Evolutionary conservation across 2,797 vertebrate genomes (phyloP), one percentile per base, ranked within the genome.

Genomic region (Epinephelus malabaricus): DNA sequence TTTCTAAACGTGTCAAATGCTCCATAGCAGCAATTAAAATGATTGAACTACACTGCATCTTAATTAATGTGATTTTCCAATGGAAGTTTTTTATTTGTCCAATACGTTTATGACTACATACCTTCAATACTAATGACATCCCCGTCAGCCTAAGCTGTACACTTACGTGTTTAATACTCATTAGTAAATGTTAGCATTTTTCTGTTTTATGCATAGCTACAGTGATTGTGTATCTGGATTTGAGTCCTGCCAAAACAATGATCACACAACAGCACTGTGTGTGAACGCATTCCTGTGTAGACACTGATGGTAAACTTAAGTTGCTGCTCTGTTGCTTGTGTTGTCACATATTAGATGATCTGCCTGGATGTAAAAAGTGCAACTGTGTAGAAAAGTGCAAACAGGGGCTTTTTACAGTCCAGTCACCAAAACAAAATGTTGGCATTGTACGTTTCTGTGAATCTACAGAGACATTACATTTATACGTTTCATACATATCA

Each of bases 1-100:
- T 61, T 77, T 78, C 10, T 46, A 17, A 75, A 50, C 34, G 13
- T 66, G 51, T 50, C 54, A 51, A 55, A 47, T 17, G 30, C 11
- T 55, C 14, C 5, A 23, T 51, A 60, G 23, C 17, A 19, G 18
- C 21, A 8, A 54, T 30, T 46, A 43, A 61, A 34, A 46, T 60
- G 23, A 47, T 14, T 40, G 6, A 59, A 64, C 30, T 34, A 2
- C 30, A 34, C 30, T 34, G 7, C 7, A 34, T 6, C 30, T 34
- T 34, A 34, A 34, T 34, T 7, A 30, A 34, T 34, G 30, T 34
- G 30, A 34, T 34, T 34, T 34, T 34, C 1, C 9, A 40, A 40
- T 40, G 40, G 40, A 49, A 49, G 47, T 49, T 50, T 50, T 34
- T 50, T 9, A 51, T 5, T 13, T 6, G 51, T 40, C 40, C 9